These are phyloP conservation scores for Zhuqinia jingwanae DNA, from an alignment of 2,888 invertebrate genomes.

Conservation along the genomic window DNA sequence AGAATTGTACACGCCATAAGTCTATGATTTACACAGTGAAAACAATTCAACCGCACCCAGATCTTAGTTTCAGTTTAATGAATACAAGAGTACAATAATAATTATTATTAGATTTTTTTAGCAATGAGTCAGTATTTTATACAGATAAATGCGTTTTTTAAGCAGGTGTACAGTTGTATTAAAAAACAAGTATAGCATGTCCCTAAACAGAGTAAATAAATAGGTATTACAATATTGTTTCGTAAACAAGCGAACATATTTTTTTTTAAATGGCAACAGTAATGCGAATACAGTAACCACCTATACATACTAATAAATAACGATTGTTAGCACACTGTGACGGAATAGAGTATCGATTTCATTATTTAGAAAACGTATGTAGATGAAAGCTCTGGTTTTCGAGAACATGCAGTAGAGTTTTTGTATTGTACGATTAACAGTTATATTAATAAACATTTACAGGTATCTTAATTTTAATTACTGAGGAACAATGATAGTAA, in stretches of 20 bases:
- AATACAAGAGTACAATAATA: conserved; percentile 12
- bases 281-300: neutral
- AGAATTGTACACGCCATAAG: too few relatives aligned
- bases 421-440: neutral
- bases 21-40: too few relatives aligned
- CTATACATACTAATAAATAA: conserved; percentile 8
- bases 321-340: conserved; percentile 65
- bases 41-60: conserved; percentile 26
- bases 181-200: conserved; percentile 13
- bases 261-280: conserved; percentile 39
- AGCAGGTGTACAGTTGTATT: conserved; percentile 56
- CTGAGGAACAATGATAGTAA: neutral
- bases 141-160: conserved; percentile 38
- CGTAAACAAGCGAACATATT: neutral
- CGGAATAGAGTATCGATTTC: conserved; percentile 66
- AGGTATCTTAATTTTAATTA: neutral
- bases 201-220: neutral
- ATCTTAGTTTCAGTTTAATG: conserved; percentile 23
- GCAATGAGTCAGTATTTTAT: neutral
- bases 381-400: conserved; percentile 69
- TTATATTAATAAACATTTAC: neutral
- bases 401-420: conserved; percentile 24
- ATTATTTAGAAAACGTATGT: neutral
- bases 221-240: neutral
- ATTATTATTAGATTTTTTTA: neutral